Conservation (phyloP, 2,797 vertebrate genomes). For the Melanotaenia boesemani region DNA sequence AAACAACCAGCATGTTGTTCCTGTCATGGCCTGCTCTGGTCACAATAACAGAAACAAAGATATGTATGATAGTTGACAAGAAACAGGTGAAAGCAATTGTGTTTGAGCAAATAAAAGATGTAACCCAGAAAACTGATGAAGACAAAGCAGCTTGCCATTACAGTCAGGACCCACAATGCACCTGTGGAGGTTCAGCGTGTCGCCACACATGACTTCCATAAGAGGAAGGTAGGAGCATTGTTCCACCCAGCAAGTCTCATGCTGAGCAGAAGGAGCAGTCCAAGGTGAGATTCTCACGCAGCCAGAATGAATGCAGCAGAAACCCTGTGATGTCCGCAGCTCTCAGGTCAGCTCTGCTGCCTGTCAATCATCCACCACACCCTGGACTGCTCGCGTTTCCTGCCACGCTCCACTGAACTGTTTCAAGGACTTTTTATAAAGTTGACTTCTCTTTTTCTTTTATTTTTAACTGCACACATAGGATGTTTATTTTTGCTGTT, state of each 20-base stretch:
- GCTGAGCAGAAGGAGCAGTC: conserved; percentile 23
- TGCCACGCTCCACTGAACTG: conserved; percentile 15
- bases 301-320: conserved; percentile 18
- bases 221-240: conserved; percentile 9
- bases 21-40: neutral
- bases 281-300: conserved; percentile 37
- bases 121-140: conserved; percentile 5
- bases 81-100: neutral
- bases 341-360: conserved; percentile 36
- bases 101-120: neutral
- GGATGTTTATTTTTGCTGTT: neutral
- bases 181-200: conserved; percentile 26
- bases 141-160: conserved; percentile 9
- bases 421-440: conserved; percentile 12
- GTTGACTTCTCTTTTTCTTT: neutral
- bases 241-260: neutral
- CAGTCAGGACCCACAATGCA: conserved; percentile 22
- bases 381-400: conserved; percentile 3
- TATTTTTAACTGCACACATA: neutral
- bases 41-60: neutral
- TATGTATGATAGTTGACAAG: neutral
- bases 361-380: conserved; percentile 35
- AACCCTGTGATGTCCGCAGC: conserved; percentile 15
- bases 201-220: conserved; percentile 22
- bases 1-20: neutral